These are phyloP conservation scores for Meloidogyne floridensis DNA, from an alignment of 1,140 invertebrate genomes.

Conservation along the genomic window DNA sequence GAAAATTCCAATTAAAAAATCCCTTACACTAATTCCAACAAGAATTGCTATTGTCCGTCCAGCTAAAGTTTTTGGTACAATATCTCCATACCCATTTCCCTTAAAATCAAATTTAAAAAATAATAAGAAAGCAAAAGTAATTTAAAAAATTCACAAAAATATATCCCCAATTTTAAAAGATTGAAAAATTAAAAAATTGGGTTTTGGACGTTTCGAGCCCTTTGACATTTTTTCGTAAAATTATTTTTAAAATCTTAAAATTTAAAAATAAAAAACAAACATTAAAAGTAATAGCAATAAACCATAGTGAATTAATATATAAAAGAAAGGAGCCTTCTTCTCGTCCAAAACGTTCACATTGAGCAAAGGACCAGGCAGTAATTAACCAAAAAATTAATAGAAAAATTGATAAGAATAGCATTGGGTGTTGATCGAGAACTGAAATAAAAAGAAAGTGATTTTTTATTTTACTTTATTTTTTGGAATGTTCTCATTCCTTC, in stretches of 20 bases:
- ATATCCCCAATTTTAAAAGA: no score
- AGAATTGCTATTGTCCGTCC: slow-evolving; percentile 94
- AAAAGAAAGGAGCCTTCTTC: slow-evolving; percentile 54
- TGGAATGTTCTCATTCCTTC: no score
- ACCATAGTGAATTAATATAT: slow-evolving; percentile 65
- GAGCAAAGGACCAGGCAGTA: slow-evolving; percentile 61
- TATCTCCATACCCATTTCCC: slow-evolving; percentile 77
- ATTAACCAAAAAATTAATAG: slow-evolving; percentile 61
- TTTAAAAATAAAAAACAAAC: neutral
- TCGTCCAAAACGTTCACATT: slow-evolving; percentile 42
- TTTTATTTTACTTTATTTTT: no score
- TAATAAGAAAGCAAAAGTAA: neutral
- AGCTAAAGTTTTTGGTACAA: slow-evolving; percentile 99
- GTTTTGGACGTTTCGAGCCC: no score
- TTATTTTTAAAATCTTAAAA: no score
- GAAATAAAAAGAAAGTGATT: neutral
- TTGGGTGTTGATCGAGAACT: slow-evolving; percentile 75
- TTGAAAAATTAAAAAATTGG: no score
- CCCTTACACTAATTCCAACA: slow-evolving; percentile 90
- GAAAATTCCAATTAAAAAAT: no score
- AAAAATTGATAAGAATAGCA: slow-evolving; percentile 59
- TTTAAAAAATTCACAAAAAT: no score
- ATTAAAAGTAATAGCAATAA: slow-evolving; percentile 59
- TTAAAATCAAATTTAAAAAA: slow-evolving; percentile 50
- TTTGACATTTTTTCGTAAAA: neutral